Conservation (phyloP, 2,888 invertebrate species). For the Mesochorus sp. region DNA sequence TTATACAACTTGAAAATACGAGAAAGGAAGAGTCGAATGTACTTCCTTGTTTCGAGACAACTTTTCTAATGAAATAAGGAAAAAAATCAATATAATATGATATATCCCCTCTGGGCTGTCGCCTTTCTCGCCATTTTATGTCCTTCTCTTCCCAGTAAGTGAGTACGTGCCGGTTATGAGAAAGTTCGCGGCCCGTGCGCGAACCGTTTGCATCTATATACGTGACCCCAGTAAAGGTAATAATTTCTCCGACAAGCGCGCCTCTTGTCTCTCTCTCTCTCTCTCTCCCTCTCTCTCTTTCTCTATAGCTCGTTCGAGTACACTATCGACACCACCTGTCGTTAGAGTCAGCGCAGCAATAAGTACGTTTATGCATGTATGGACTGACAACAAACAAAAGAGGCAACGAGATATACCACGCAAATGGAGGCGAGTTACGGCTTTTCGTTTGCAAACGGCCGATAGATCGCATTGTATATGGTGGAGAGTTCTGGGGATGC, state of each 20-base stretch:
- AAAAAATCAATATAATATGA: too few species aligned
- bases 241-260: constrained; percentile 29
- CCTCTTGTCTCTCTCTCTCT: constrained; percentile 6
- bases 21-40: too few species aligned
- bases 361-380: background rate
- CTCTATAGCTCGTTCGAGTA: background rate
- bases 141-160: background rate
- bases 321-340: constrained; percentile 14
- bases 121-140: constrained; percentile 19
- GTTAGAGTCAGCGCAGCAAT: background rate
- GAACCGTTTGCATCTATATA: background rate
- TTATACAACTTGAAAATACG: too few species aligned
- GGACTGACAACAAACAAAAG: background rate
- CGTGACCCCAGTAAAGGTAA: constrained; percentile 27
- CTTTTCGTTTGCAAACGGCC: background rate
- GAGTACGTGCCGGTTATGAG: constrained; percentile 23
- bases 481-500: background rate
- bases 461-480: background rate
- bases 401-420: background rate
- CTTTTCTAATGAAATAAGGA: constrained; percentile 41
- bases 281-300: background rate
- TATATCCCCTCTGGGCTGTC: background rate
- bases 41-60: background rate
- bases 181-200: constrained; percentile 27
- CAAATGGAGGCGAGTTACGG: too few species aligned